phyloP scores from a whole-genome alignment of 2,113 vertebrate species.

The Alexandromys fortis region DNA sequence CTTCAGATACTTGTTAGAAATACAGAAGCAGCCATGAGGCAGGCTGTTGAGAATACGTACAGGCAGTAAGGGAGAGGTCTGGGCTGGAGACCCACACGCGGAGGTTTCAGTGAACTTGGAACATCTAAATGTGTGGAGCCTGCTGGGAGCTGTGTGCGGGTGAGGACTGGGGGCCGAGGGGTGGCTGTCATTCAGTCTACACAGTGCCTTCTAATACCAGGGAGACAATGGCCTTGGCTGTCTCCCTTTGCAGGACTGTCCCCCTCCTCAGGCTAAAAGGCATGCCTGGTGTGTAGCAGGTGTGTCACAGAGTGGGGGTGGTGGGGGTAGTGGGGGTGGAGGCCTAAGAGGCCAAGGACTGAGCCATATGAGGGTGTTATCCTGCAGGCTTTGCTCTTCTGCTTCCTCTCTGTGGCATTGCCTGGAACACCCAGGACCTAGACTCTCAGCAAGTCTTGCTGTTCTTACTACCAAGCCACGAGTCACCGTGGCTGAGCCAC shows the following conservation, averaged over 20 bases:
- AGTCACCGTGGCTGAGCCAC: background rate
- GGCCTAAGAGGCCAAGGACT: background rate
- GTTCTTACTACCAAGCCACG: background rate
- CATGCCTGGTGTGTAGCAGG: background rate
- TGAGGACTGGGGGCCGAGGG: background rate
- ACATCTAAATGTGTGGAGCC: background rate
- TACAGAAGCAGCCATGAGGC: conserved; percentile 44
- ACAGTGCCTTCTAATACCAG: background rate
- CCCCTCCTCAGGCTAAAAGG: background rate
- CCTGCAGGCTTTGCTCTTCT: background rate
- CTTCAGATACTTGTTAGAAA: conserved; percentile 60
- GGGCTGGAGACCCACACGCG: background rate
- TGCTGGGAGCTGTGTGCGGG: background rate
- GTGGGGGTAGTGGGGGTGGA: background rate
- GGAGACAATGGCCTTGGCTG: background rate
- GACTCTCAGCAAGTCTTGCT: background rate
- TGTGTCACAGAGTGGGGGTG: background rate
- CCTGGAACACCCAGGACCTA: background rate
- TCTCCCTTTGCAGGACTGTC: background rate
- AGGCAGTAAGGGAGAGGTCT: conserved; percentile 24
- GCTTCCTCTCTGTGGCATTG: background rate
- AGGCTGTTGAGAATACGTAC: background rate
- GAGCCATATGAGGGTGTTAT: background rate
- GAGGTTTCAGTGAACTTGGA: background rate
- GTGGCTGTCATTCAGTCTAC: background rate